A percentile compares a stretch with the other conserved stretches of the same genome.
These are phyloP conservation scores for Diachasma alloeum DNA, from an alignment of 1,140 invertebrate genomes.

Conservation along the genomic window DNA sequence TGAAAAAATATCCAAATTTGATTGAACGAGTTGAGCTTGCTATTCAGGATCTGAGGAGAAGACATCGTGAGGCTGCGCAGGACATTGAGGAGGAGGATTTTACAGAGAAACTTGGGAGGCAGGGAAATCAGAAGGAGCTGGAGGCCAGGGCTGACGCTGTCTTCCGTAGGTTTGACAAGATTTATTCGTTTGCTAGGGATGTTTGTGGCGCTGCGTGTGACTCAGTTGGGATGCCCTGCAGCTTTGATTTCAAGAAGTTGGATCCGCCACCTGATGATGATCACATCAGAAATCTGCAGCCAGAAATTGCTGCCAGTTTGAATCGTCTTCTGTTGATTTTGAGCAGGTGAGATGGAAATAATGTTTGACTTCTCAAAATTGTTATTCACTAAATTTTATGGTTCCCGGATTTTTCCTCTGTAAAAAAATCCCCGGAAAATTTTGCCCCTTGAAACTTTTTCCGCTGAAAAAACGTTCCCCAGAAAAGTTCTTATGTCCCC, in stretches of 20 bases:
- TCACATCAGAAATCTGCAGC: slow-evolving; percentile 36
- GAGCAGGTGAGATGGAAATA: slow-evolving; percentile 13
- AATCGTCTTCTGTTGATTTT: slow-evolving; percentile 44
- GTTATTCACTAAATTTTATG: not conserved
- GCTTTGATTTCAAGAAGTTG: slow-evolving; percentile 36
- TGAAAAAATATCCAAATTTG: slow-evolving; percentile 41
- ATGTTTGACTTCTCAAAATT: too few relatives aligned
- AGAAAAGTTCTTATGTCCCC: too few relatives aligned
- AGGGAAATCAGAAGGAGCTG: slow-evolving; percentile 23
- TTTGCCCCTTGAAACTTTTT: too few relatives aligned
- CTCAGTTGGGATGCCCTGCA: slow-evolving; percentile 38
- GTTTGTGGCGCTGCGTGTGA: slow-evolving; percentile 46
- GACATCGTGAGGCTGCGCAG: slow-evolving; percentile 23
- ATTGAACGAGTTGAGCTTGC: not conserved
- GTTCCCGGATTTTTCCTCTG: too few relatives aligned
- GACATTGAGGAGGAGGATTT: slow-evolving; percentile 34
- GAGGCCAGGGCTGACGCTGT: slow-evolving; percentile 38
- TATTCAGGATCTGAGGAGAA: slow-evolving; percentile 39
- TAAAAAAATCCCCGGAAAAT: too few relatives aligned
- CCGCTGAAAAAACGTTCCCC: too few relatives aligned
- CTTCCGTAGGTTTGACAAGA: slow-evolving; percentile 46
- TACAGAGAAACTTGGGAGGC: slow-evolving; percentile 30
- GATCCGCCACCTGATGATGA: slow-evolving; percentile 24
- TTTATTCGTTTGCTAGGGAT: slow-evolving; percentile 49
- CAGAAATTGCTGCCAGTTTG: slow-evolving; percentile 44